A percentile compares a stretch with the other conserved stretches of the same genome.
Evolutionary conservation across 2,888 invertebrate species (phyloP).

Genomic region (Orthosia gracilis): DNA sequence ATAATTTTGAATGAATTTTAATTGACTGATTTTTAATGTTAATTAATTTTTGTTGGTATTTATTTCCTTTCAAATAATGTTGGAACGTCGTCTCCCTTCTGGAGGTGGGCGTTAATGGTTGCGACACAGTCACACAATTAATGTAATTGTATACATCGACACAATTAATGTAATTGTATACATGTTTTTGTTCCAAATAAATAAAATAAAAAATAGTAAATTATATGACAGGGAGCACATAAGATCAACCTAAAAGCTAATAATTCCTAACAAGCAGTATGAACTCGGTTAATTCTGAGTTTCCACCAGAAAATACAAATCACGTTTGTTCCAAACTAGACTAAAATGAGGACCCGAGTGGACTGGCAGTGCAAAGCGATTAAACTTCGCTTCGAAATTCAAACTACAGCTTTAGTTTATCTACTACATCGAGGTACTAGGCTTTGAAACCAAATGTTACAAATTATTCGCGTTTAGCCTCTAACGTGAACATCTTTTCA

Average conservation of each 20-base stretch:
- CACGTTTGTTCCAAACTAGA: slow-evolving; percentile 33
- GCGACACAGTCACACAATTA: too few species aligned
- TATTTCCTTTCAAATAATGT: too few species aligned
- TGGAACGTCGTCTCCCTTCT: too few species aligned
- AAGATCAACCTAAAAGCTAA: not conserved
- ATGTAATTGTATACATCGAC: too few species aligned
- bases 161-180: too few species aligned
- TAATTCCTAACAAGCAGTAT: not conserved
- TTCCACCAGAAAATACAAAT: slow-evolving; percentile 12
- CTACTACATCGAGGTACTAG: too few species aligned
- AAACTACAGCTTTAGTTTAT: slow-evolving; percentile 4
- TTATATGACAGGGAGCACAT: not conserved
- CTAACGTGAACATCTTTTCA: not conserved
- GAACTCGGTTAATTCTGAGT: not conserved
- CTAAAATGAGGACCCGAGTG: slow-evolving; percentile 31
- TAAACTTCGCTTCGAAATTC: slow-evolving; percentile 23
- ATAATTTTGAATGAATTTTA: too few species aligned
- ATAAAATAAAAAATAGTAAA: too few species aligned
- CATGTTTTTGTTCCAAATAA: too few species aligned
- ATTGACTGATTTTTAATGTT: too few species aligned
- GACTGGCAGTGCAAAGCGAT: slow-evolving; percentile 25
- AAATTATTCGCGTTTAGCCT: not conserved
- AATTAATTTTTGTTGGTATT: too few species aligned
- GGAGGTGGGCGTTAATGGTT: too few species aligned
- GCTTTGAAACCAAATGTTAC: not conserved